Evolutionary conservation across 2,113 vertebrate species (phyloP).

Genomic region (Mustela lutreola): DNA sequence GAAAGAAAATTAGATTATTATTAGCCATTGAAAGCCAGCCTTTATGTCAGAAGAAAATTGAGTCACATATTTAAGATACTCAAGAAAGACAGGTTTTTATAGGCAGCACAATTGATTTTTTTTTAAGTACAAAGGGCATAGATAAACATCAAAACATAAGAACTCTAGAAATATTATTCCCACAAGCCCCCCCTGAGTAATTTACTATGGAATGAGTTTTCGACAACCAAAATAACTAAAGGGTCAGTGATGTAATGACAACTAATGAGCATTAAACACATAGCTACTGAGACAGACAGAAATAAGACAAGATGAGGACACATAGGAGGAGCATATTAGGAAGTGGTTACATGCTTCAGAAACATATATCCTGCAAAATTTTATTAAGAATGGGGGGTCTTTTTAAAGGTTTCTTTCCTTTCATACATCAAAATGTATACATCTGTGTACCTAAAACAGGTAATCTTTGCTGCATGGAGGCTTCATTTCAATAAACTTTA

Average conservation of each 20-base stretch:
- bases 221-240: not conserved
- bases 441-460: not conserved
- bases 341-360: not conserved
- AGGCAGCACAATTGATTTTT: slow-evolving; percentile 29
- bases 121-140: slow-evolving; percentile 46
- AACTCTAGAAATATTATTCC: slow-evolving; percentile 20
- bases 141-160: not conserved
- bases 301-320: not conserved
- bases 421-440: not conserved
- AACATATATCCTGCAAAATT: not conserved
- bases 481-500: not conserved
- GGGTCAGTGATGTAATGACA: not conserved
- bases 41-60: slow-evolving; percentile 42
- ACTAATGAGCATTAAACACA: not conserved
- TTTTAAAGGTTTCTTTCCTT: not conserved
- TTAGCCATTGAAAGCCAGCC: not conserved
- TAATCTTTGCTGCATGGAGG: not conserved
- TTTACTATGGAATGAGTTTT: not conserved
- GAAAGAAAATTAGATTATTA: slow-evolving; percentile 44
- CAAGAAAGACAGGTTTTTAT: slow-evolving; percentile 38
- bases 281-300: not conserved
- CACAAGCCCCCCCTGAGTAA: not conserved
- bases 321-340: not conserved
- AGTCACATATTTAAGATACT: slow-evolving; percentile 35
- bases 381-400: not conserved